Evolutionary conservation across 2,113 vertebrate species (phyloP).

Genomic region (Spea multiplicata): DNA sequence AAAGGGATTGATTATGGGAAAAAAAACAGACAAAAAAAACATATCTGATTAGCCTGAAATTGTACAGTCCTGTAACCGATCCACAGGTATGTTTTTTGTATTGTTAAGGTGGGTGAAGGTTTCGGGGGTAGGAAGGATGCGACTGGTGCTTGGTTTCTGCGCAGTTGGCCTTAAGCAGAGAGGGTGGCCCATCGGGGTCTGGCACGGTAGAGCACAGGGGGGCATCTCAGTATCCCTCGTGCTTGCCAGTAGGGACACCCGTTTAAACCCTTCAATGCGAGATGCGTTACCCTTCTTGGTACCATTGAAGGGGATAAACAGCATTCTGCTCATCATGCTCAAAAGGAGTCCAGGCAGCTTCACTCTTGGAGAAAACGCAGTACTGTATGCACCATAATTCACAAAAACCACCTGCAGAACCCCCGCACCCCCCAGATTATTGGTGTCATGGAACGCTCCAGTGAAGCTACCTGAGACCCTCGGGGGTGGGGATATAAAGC

Average conservation of each 20-base stretch:
- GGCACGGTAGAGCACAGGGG: constrained; percentile 9
- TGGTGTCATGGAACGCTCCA: neutral
- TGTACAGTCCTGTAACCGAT: constrained; percentile 30
- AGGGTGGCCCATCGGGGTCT: constrained; percentile 3
- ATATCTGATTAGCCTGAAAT: constrained; percentile 38
- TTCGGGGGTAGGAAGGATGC: constrained; percentile 1
- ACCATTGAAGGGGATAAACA: constrained; percentile 43
- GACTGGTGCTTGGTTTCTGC: constrained; percentile 17
- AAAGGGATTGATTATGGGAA: constrained; percentile 23
- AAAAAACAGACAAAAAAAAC: constrained; percentile 42
- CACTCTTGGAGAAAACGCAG: constrained; percentile 29
- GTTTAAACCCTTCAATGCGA: constrained; percentile 40
- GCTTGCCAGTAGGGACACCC: constrained; percentile 29
- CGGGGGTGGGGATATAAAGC: constrained; percentile 24
- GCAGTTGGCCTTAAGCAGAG: constrained; percentile 11
- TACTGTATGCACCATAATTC: neutral
- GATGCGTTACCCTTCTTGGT: constrained; percentile 1
- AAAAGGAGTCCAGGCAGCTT: constrained; percentile 34
- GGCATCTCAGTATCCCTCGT: constrained; percentile 28
- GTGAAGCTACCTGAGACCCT: constrained; percentile 33
- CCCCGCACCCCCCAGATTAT: neutral
- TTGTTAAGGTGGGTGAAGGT: constrained; percentile 32
- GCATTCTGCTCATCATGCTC: constrained; percentile 40
- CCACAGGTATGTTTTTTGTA: constrained; percentile 45
- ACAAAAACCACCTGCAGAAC: neutral